phyloP scores from a whole-genome alignment of 2,888 invertebrate species.

The Eustalomyia histrio region DNA sequence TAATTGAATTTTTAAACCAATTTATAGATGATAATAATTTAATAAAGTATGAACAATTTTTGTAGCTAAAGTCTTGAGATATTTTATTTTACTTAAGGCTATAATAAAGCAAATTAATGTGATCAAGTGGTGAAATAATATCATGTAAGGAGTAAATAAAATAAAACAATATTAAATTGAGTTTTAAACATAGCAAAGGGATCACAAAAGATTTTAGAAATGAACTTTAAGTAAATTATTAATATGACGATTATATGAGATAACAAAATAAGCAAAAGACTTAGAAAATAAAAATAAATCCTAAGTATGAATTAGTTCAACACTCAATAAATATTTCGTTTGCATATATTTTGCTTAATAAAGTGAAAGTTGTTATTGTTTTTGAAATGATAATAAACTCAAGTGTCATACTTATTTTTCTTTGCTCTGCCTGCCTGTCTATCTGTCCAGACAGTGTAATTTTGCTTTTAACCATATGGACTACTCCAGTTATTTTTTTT shows the following conservation, averaged over 20 bases:
- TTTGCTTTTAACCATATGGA: slow-evolving; percentile 40
- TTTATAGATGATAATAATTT: slow-evolving; percentile 58
- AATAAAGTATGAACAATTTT: slow-evolving; percentile 31
- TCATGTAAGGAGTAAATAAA: not conserved
- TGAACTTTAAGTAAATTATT: slow-evolving; percentile 35
- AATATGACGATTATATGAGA: too few relatives aligned
- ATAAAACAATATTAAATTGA: not conserved
- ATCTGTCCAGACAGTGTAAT: slow-evolving; percentile 16
- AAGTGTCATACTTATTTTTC: slow-evolving; percentile 46
- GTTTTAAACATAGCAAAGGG: not conserved
- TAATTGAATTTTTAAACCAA: slow-evolving; percentile 59
- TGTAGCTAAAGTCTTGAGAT: slow-evolving; percentile 3
- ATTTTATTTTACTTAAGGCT: slow-evolving; percentile 34
- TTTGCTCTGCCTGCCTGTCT: not conserved
- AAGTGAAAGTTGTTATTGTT: slow-evolving; percentile 64
- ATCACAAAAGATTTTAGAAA: slow-evolving; percentile 58
- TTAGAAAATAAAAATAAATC: slow-evolving; percentile 10
- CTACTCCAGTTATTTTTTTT: slow-evolving; percentile 27
- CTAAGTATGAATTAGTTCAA: too few relatives aligned
- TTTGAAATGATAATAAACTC: slow-evolving; percentile 10
- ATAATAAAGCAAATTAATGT: slow-evolving; percentile 53
- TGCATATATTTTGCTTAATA: not conserved
- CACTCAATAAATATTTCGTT: too few relatives aligned
- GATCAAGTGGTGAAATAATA: slow-evolving; percentile 38
- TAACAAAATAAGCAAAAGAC: slow-evolving; percentile 47